These are phyloP conservation scores for Polyploca ridens DNA, from an alignment of 2,888 invertebrate species.

Conservation along the genomic window DNA sequence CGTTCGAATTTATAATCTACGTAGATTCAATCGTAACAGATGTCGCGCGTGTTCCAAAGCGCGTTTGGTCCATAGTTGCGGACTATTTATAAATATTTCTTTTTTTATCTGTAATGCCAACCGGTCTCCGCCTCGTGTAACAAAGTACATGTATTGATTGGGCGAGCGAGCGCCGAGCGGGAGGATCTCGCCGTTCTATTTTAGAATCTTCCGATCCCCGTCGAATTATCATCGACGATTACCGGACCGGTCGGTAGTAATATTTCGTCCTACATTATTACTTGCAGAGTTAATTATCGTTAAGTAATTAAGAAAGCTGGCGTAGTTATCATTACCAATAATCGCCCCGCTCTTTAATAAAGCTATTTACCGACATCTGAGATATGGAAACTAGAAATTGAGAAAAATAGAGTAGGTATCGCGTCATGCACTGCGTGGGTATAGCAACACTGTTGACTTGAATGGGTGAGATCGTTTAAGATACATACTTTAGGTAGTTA, in stretches of 20 bases:
- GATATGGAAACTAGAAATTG: constrained; percentile 19
- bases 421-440: constrained; percentile 16
- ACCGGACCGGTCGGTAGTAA: constrained; percentile 46
- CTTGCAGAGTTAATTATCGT: constrained; percentile 23
- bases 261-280: constrained; percentile 44
- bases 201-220: constrained; percentile 55
- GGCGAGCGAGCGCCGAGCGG: constrained; percentile 48
- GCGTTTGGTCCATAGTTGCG: constrained; percentile 20
- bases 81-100: constrained; percentile 52
- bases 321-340: constrained; percentile 27
- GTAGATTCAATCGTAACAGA: constrained; percentile 4
- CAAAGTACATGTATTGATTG: constrained; percentile 72
- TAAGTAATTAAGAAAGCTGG: constrained; percentile 23
- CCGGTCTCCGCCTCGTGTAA: constrained; percentile 52
- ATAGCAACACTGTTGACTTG: constrained; percentile 31
- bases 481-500: constrained; percentile 26
- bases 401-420: constrained; percentile 20
- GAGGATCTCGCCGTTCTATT: constrained; percentile 58
- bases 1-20: background rate
- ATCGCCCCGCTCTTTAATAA: constrained; percentile 32
- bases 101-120: constrained; percentile 42
- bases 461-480: background rate
- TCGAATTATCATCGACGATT: constrained; percentile 52
- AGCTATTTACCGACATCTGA: constrained; percentile 35
- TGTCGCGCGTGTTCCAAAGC: constrained; percentile 7